These are phyloP conservation scores for Phrynosoma blainvillii DNA, from an alignment of 2,113 vertebrate species.

Conservation along the genomic window DNA sequence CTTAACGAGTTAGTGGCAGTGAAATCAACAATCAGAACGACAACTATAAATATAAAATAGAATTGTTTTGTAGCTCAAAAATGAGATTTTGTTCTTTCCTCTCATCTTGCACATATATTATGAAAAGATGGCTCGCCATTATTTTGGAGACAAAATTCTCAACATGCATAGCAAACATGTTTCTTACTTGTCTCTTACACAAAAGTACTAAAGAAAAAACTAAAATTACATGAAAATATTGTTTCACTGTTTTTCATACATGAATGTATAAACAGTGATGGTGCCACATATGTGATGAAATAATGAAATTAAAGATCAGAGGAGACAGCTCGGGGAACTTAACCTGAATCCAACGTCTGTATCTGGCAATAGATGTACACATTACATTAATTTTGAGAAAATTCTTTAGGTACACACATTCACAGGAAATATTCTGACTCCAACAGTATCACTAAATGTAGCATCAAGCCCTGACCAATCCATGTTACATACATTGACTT, in stretches of 20 bases:
- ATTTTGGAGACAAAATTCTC: constrained; percentile 56
- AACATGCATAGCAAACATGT: constrained; percentile 63
- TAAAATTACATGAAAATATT: constrained; percentile 57
- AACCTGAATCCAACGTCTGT: constrained; percentile 46
- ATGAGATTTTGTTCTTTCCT: not conserved
- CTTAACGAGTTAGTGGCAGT: constrained; percentile 50
- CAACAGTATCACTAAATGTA: constrained; percentile 44
- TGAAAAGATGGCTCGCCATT: constrained; percentile 49
- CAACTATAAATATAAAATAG: constrained; percentile 63
- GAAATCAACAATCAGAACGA: constrained; percentile 47
- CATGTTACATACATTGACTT: not conserved
- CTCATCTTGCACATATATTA: constrained; percentile 21
- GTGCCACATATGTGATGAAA: constrained; percentile 43
- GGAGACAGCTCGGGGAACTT: constrained; percentile 38
- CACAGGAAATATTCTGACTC: constrained; percentile 58
- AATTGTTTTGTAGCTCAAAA: constrained; percentile 54
- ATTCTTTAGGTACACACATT: constrained; percentile 32
- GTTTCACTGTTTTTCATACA: constrained; percentile 35
- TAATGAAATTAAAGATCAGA: constrained; percentile 45
- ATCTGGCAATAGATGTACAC: constrained; percentile 41
- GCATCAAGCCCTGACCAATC: constrained; percentile 62
- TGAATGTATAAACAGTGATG: constrained; percentile 45
- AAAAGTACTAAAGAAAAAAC: constrained; percentile 55
- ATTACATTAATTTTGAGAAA: constrained; percentile 48
- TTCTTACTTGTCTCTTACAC: constrained; percentile 61